Conservation (phyloP, 2,113 vertebrate species). For the Gnathonemus longibarbis region DNA sequence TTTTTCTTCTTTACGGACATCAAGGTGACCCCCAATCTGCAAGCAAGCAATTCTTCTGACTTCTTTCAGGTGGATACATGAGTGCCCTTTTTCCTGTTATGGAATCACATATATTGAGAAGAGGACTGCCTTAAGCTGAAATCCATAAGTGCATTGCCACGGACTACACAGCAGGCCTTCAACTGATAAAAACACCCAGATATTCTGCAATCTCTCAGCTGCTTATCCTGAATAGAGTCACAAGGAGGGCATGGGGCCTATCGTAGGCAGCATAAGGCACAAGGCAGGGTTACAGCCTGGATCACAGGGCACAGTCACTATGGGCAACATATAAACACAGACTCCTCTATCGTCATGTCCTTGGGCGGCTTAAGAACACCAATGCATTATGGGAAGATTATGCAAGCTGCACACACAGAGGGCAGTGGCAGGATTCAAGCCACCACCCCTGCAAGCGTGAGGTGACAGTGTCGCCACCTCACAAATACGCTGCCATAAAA, state of each 20-base stretch:
- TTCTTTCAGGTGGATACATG: neutral
- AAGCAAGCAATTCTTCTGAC: neutral
- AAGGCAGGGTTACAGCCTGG: neutral
- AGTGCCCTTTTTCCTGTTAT: neutral
- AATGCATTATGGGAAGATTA: neutral
- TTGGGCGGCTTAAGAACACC: neutral
- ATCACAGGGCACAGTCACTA: neutral
- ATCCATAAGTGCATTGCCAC: neutral
- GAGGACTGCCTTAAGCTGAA: neutral
- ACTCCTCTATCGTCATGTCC: neutral
- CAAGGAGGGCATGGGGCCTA: neutral
- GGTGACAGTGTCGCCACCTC: neutral
- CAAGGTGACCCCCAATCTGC: conserved; percentile 7
- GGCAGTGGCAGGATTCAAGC: neutral
- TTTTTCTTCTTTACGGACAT: neutral
- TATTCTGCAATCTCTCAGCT: neutral
- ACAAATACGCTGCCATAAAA: neutral
- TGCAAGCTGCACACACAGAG: neutral
- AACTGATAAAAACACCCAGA: neutral
- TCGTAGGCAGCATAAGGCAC: neutral
- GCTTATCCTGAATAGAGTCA: neutral
- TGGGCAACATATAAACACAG: neutral
- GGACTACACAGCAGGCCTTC: neutral
- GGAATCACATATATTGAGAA: neutral
- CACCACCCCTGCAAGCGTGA: neutral